phyloP scores from a whole-genome alignment of 2,797 vertebrate genomes.

The Melanotaenia trifasciata region DNA sequence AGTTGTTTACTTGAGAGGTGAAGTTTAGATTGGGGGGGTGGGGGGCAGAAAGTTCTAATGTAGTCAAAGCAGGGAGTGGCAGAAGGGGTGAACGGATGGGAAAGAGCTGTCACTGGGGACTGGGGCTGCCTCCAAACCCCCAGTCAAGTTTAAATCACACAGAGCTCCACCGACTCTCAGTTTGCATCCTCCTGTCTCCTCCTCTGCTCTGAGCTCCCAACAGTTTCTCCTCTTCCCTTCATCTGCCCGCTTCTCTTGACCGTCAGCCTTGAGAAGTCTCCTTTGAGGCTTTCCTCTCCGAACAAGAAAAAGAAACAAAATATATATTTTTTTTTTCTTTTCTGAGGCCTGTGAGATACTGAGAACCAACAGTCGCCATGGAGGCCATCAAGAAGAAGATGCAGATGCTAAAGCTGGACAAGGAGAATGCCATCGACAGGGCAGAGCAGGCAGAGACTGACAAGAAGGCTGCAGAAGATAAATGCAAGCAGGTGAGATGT shows the following conservation, averaged over 20 bases:
- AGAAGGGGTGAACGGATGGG: slow-evolving; percentile 61
- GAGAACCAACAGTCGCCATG: slow-evolving; percentile 80
- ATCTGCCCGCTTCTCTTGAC: slow-evolving; percentile 37
- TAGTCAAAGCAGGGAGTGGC: slow-evolving; percentile 66
- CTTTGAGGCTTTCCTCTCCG: slow-evolving; percentile 23
- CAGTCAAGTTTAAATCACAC: slow-evolving; percentile 86
- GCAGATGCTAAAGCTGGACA: slow-evolving; percentile 98
- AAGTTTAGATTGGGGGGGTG: slow-evolving; percentile 68
- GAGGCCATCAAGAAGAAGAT: slow-evolving; percentile 99
- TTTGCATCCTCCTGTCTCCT: slow-evolving; percentile 75
- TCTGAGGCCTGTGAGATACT: slow-evolving; percentile 1
- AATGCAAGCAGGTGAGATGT: slow-evolving; percentile 90
- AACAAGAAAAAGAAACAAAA: slow-evolving; percentile 9
- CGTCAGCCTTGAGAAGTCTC: slow-evolving; percentile 17
- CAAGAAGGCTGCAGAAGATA: slow-evolving; percentile 92
- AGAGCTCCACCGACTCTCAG: slow-evolving; percentile 71
- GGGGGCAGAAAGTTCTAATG: slow-evolving; percentile 55
- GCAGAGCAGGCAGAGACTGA: slow-evolving; percentile 93
- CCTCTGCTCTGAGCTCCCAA: slow-evolving; percentile 43
- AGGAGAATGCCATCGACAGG: slow-evolving; percentile 94
- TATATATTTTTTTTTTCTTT: background rate
- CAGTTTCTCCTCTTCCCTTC: slow-evolving; percentile 44
- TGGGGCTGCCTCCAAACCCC: slow-evolving; percentile 81
- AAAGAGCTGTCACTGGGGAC: slow-evolving; percentile 81
- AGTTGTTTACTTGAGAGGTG: slow-evolving; percentile 78